These are phyloP conservation scores for Ctenomys sociabilis DNA, from an alignment of 2,113 vertebrate genomes.

Conservation along the genomic window DNA sequence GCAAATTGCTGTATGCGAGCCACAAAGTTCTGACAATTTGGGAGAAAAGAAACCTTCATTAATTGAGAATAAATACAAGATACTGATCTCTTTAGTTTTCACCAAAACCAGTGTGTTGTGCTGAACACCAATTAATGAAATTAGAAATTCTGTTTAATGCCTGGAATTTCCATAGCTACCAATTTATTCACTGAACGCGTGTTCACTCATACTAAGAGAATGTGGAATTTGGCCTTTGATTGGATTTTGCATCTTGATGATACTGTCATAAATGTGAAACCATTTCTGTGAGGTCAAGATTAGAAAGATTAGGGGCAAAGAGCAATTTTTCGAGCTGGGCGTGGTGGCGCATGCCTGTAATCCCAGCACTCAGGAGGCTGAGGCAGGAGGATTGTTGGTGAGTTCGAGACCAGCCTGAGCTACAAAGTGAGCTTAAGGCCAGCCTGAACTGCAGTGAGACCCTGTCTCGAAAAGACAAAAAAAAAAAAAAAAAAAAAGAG, in stretches of 20 bases:
- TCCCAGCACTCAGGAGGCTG: no score
- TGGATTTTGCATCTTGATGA: conserved; percentile 66
- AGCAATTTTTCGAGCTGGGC: conserved; percentile 68
- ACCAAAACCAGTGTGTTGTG: not conserved
- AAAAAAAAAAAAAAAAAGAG: no score
- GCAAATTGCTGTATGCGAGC: not conserved
- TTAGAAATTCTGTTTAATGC: conserved; percentile 66
- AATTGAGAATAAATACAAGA: not conserved
- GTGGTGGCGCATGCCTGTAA: no score
- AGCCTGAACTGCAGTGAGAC: no score
- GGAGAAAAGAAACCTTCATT: conserved; percentile 15
- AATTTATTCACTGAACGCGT: conserved; percentile 57
- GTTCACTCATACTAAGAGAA: conserved; percentile 53
- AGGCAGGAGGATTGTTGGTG: no score
- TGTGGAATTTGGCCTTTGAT: conserved; percentile 52
- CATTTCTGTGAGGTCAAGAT: conserved; percentile 65
- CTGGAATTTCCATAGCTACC: conserved; percentile 58
- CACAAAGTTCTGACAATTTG: not conserved
- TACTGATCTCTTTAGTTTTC: not conserved
- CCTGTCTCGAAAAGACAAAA: no score
- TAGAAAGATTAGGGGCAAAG: conserved; percentile 62
- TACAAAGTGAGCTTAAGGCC: no score
- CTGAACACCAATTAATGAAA: conserved; percentile 44
- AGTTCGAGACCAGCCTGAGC: no score
- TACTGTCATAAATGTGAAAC: conserved; percentile 53